phyloP scores from a whole-genome alignment of 37 sponge, comb jelly and placozoan genomes.

The Lycopodina hypogea region DNA sequence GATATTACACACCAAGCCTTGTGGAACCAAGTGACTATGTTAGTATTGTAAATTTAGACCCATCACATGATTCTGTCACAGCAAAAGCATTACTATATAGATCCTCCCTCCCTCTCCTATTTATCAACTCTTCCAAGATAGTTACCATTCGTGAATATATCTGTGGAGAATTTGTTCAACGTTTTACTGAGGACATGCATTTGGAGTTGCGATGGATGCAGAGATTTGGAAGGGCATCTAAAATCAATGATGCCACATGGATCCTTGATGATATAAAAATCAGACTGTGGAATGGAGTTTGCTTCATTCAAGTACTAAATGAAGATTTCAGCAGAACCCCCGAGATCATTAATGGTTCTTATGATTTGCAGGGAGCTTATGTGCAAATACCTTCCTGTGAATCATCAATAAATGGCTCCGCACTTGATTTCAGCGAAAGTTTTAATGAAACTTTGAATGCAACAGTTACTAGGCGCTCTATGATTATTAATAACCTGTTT shows the following conservation, averaged over 20 bases:
- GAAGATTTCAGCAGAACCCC: constrained; percentile 5
- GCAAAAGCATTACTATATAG: background rate
- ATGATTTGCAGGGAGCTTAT: no score
- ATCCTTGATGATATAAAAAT: constrained; percentile 1
- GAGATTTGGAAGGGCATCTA: background rate
- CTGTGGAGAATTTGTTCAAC: background rate
- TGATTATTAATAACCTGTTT: no score
- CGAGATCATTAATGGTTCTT: no score
- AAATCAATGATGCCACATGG: background rate
- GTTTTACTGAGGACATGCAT: background rate
- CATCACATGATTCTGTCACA: background rate
- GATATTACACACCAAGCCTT: constrained; percentile 13
- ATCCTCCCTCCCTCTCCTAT: background rate
- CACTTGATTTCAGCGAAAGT: no score
- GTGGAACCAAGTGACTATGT: background rate
- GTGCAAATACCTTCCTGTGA: no score
- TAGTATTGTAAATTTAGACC: background rate
- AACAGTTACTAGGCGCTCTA: no score
- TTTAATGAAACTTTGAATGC: no score
- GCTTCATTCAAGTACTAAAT: background rate
- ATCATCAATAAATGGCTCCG: no score
- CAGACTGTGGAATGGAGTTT: background rate
- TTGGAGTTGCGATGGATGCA: constrained; percentile 3
- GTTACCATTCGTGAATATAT: constrained; percentile 6
- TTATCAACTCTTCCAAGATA: background rate